Percentiles rank a stretch among this genome's conserved stretches.
These are phyloP conservation scores for Melopsittacus undulatus DNA, from an alignment of 2,797 vertebrate species.

Conservation along the genomic window DNA sequence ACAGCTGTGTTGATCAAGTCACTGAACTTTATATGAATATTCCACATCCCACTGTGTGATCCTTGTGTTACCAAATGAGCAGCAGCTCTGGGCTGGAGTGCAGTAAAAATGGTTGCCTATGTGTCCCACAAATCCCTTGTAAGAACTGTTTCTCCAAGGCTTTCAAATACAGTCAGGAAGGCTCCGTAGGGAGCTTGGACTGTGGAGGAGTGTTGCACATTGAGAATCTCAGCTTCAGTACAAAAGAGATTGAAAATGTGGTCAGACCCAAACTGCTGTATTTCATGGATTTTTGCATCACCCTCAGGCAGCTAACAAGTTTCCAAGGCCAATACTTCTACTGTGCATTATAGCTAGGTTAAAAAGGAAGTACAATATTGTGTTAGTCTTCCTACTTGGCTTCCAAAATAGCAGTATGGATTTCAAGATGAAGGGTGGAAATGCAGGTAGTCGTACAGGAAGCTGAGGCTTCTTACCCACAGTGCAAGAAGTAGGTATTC, in stretches of 20 bases:
- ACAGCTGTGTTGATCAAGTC: neutral
- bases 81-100: neutral
- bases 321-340: neutral
- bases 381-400: neutral
- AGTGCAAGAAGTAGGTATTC: neutral
- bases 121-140: neutral
- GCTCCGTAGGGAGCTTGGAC: neutral
- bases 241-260: neutral
- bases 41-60: rapidly evolving
- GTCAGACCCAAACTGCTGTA: neutral
- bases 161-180: neutral
- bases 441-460: neutral
- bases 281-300: neutral
- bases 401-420: neutral
- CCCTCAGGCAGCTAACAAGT: neutral
- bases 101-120: neutral
- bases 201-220: neutral
- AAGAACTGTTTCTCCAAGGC: neutral
- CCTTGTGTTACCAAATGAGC: neutral
- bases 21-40: neutral
- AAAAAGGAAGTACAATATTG: neutral
- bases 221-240: neutral
- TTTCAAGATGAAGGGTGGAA: neutral
- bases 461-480: neutral
- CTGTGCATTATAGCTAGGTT: neutral